Evolutionary conservation across 2,797 vertebrate genomes (phyloP), one percentile per base, ranked within the genome.

Genomic region (Halcyon smyrnensis): DNA sequence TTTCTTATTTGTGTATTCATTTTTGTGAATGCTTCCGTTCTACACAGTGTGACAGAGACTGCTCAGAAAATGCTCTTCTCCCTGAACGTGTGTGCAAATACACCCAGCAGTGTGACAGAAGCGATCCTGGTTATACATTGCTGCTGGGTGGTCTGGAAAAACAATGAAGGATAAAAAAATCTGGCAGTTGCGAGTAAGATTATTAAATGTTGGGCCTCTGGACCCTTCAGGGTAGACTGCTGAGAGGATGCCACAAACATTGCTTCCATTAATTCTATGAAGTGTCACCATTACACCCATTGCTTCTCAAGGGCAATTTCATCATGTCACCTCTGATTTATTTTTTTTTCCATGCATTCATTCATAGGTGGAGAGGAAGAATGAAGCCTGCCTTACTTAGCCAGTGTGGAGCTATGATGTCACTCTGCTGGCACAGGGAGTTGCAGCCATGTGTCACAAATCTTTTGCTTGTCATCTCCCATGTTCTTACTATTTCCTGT

Each of bases 391-490:
- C 63, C 77, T 36, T 74, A 15, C 69, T 87, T 60, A 73, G 75
- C 69, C 71, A 70, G 46, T 7, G 1, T 77, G 84, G 57, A 95
- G 93, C 91, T 95, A 19, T 93, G 96, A 91, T 96, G 95, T 96
- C 80, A 70, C 74, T 87, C 46, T 87, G 94, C 88, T 93, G 85
- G 53, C 83, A 46, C 70, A 91, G 17, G 94, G 95, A 89, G 39
- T 91, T 94, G 96, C 93, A 97, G 80, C 92, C 93, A 84, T 76
- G 93, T 96, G 93, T 97, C 96, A 96, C 94, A 92, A 91, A 95
- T 96, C 94, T 91, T 91, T 68, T 82, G 87, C 91, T 95, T 93
- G 96, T 96, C 95, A 96, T 85, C 83, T 95, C 92, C 83, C 92
- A 27, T 91, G 77, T 82, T 57, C 87, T 97, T 83, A 83, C 68